A percentile compares a stretch with the other conserved stretches of the same genome.
Conservation (phyloP, 2,797 vertebrate genomes). For the Simalia tracyae region DNA sequence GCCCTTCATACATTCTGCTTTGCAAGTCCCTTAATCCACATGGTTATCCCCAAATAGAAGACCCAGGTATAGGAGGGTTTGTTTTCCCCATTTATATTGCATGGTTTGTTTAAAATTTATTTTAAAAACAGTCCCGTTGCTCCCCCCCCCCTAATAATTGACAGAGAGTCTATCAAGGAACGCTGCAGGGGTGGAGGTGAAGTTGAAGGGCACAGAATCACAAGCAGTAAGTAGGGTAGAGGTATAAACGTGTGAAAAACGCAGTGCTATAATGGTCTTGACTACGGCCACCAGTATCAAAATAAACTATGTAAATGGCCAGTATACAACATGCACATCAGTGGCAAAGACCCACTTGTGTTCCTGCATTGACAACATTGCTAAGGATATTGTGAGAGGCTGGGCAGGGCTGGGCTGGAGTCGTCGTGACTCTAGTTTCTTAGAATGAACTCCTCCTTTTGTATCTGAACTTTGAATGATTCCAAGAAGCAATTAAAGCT, state of each 20-base stretch:
- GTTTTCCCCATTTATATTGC: background rate
- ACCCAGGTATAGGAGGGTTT: background rate
- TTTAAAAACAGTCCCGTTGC: background rate
- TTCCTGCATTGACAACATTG: background rate
- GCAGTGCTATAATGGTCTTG: background rate
- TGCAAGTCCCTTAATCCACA: background rate
- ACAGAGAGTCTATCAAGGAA: background rate
- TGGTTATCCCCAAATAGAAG: background rate
- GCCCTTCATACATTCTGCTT: background rate
- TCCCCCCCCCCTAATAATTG: too few species aligned
- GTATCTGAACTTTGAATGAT: background rate
- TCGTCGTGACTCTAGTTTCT: too few species aligned
- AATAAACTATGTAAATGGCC: background rate
- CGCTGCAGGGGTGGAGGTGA: background rate
- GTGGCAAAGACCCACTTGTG: background rate
- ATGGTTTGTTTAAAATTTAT: background rate
- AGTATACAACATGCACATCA: background rate
- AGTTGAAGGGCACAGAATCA: background rate
- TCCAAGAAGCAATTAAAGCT: background rate
- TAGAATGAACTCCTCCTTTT: background rate
- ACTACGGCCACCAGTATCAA: background rate
- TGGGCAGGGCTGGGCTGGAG: too few species aligned
- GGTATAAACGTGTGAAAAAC: background rate
- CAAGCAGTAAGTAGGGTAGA: background rate
- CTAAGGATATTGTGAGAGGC: background rate